Percentiles rank a stretch among this genome's conserved stretches.
phyloP scores from a whole-genome alignment of 2,888 invertebrate genomes.

The Thecocarcelia acutangulata region DNA sequence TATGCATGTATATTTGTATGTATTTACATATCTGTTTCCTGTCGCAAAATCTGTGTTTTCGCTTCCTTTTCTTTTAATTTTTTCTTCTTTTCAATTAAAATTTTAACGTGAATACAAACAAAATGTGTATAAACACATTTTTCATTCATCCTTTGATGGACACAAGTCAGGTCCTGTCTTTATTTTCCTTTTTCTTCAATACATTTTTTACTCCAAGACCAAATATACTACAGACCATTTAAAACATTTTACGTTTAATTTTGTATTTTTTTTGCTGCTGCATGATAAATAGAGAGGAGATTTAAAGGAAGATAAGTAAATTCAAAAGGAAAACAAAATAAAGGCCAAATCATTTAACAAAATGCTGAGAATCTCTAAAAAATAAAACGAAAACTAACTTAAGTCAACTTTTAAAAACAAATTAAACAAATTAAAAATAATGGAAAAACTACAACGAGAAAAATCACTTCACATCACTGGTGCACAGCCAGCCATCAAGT shows the following conservation, averaged over 20 bases:
- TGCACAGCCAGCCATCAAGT: not conserved
- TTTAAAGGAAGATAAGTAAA: conserved; percentile 33
- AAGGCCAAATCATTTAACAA: conserved; percentile 61
- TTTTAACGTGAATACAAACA: conserved; percentile 43
- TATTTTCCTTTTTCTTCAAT: conserved; percentile 1
- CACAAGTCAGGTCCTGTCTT: conserved; percentile 33
- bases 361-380: conserved; percentile 22
- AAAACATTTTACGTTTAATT: conserved; percentile 47
- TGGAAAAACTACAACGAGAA: conserved; percentile 57
- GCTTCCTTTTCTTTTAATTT: not conserved
- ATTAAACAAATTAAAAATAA: conserved; percentile 70
- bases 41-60: conserved; percentile 3
- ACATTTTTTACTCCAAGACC: conserved; percentile 27
- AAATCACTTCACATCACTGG: conserved; percentile 23
- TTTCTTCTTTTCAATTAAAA: conserved; percentile 50
- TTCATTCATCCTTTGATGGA: conserved; percentile 66
- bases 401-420: conserved; percentile 69
- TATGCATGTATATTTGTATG: too few relatives aligned
- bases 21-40: conserved; percentile 3
- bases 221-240: conserved; percentile 50
- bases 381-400: conserved; percentile 48
- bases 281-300: conserved; percentile 44
- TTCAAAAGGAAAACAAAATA: conserved; percentile 44
- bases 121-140: conserved; percentile 45
- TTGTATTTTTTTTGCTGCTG: conserved; percentile 13